Conservation (phyloP, 1,140 invertebrate genomes). For the Kradibia gibbosae region DNA sequence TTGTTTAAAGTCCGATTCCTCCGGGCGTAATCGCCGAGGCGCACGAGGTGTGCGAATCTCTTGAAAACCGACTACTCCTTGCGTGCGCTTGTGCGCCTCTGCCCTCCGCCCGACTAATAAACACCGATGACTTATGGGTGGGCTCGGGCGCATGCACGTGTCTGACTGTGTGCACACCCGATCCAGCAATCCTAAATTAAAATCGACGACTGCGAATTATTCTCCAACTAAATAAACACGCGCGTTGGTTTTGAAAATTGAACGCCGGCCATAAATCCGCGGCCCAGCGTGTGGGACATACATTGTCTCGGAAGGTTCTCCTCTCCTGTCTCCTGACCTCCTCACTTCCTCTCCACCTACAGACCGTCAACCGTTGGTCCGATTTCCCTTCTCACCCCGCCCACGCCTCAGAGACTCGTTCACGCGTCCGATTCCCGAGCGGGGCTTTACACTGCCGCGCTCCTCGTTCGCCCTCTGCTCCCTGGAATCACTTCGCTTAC, state of each 20-base stretch:
- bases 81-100: neutral
- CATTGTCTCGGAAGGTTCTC: constrained; percentile 12
- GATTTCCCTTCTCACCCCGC: no score
- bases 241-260: constrained; percentile 48
- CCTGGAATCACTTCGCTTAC: no score
- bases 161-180: neutral
- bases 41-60: neutral
- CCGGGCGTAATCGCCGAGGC: constrained; percentile 38
- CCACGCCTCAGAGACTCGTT: no score
- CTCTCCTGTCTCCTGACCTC: constrained; percentile 1
- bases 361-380: neutral
- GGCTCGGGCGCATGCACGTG: neutral
- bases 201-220: constrained; percentile 45
- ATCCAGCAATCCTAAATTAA: constrained; percentile 47
- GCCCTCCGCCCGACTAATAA: constrained; percentile 31
- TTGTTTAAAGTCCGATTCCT: constrained; percentile 35
- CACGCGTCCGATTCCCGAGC: no score
- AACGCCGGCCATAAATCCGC: constrained; percentile 45
- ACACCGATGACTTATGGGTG: constrained; percentile 43
- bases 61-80: constrained; percentile 12
- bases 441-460: no score
- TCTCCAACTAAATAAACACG: constrained; percentile 47
- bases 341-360: neutral
- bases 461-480: no score
- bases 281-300: neutral